Conservation (phyloP, 2,113 vertebrate genomes). For the Sinocyclocheilus rhinocerous region DNA sequence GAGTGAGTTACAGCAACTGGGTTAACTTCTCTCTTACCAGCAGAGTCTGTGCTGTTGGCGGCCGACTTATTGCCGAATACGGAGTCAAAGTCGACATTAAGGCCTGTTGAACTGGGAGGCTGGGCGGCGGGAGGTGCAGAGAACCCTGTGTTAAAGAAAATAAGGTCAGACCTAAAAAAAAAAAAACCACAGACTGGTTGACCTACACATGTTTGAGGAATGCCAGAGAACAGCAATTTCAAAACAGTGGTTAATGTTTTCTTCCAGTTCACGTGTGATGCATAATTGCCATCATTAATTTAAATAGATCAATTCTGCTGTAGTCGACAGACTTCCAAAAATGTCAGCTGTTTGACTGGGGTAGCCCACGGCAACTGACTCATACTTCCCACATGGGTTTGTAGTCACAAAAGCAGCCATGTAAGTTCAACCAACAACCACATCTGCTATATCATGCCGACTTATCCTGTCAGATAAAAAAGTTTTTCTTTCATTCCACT, state of each 20-base stretch:
- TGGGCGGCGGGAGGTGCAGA: constrained; percentile 83
- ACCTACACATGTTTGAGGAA: background rate
- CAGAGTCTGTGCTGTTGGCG: constrained; percentile 82
- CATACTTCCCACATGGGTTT: background rate
- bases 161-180: background rate
- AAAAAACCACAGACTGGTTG: background rate
- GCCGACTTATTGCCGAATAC: constrained; percentile 92
- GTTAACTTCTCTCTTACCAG: constrained; percentile 76
- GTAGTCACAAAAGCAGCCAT: background rate
- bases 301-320: constrained; percentile 27
- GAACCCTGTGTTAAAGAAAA: constrained; percentile 77
- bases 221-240: background rate
- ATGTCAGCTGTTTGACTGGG: constrained; percentile 11
- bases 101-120: constrained; percentile 82
- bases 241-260: background rate
- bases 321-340: constrained; percentile 33
- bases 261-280: background rate
- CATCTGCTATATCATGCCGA: background rate
- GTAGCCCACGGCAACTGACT: background rate
- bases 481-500: background rate
- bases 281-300: background rate
- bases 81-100: constrained; percentile 95
- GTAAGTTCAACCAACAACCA: background rate
- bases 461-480: background rate
- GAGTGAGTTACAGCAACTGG: background rate